phyloP scores from a whole-genome alignment of 2,797 vertebrate species.

The Synanceia verrucosa region DNA sequence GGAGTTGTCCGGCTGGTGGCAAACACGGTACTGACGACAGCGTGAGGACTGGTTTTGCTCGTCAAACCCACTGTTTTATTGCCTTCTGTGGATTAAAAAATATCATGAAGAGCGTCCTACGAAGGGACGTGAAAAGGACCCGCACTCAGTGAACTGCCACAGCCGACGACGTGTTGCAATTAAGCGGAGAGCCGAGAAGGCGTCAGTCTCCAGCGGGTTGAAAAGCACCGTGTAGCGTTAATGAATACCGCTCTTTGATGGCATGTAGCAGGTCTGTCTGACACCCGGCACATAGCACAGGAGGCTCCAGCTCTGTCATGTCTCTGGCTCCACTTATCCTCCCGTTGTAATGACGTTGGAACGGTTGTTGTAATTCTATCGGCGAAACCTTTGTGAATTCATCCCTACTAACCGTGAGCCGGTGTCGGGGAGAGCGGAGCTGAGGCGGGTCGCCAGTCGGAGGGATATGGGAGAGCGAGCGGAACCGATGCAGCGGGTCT shows the following conservation, averaged over 20 bases:
- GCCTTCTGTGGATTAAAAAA: neutral
- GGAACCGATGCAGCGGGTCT: conserved; percentile 79
- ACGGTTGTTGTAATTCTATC: conserved; percentile 39
- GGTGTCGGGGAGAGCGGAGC: conserved; percentile 49
- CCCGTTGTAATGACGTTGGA: conserved; percentile 59
- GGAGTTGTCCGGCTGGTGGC: conserved; percentile 64
- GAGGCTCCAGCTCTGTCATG: conserved; percentile 26
- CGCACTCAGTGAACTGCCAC: conserved; percentile 40
- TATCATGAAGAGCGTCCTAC: conserved; percentile 34
- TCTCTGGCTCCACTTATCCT: conserved; percentile 49
- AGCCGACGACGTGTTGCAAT: conserved; percentile 72
- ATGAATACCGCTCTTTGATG: conserved; percentile 34
- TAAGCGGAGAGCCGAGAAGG: conserved; percentile 18
- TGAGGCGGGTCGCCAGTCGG: conserved; percentile 58
- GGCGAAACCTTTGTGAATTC: conserved; percentile 42
- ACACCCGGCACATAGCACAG: conserved; percentile 33
- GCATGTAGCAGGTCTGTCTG: conserved; percentile 21
- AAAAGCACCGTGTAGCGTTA: conserved; percentile 15
- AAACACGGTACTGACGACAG: conserved; percentile 31
- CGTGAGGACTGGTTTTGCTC: conserved; percentile 26
- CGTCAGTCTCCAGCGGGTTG: conserved; percentile 16
- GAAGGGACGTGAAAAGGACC: conserved; percentile 34
- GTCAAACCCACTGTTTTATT: neutral
- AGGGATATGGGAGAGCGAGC: conserved; percentile 82
- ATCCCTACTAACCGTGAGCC: conserved; percentile 14